Evolutionary conservation across 37 sponge, comb jelly and placozoan species (phyloP).

Genomic region (Hormiphora californensis): DNA sequence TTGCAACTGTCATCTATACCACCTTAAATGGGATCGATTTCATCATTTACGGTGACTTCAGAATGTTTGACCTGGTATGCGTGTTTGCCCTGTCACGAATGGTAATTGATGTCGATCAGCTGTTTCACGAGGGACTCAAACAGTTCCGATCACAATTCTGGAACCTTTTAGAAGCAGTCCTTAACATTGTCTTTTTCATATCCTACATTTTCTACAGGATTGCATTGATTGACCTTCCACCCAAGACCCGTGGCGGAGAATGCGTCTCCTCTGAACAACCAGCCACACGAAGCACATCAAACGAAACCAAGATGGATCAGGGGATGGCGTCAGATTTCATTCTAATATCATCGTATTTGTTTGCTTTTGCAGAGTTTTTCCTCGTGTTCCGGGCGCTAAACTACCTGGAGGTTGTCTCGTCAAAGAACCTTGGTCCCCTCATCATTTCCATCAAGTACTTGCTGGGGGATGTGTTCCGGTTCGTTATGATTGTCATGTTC

Average conservation of each 20-base stretch:
- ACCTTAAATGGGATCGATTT: too few relatives aligned
- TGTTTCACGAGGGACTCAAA: conserved; percentile 20
- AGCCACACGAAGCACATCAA: background rate
- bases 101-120: conserved; percentile 6
- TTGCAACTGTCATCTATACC: background rate
- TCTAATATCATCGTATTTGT: background rate
- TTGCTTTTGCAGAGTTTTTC: conserved; percentile 7
- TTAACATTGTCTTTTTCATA: too few relatives aligned
- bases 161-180: background rate
- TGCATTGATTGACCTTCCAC: too few relatives aligned
- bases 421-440: background rate
- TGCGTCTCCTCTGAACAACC: background rate
- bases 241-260: too few relatives aligned
- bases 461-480: background rate
- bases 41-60: background rate
- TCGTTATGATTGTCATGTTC: conserved; percentile 20
- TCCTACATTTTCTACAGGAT: too few relatives aligned
- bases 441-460: background rate
- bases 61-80: too few relatives aligned
- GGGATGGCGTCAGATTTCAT: too few relatives aligned
- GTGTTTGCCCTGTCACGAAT: conserved; percentile 14
- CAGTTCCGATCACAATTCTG: background rate
- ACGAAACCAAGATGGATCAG: too few relatives aligned
- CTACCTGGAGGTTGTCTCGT: conserved; percentile 32
- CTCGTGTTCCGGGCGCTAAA: conserved; percentile 9